A percentile compares a stretch with the other conserved stretches of the same genome.
Evolutionary conservation across 2,888 invertebrate species (phyloP).

Genomic region (Tineola bisselliella): DNA sequence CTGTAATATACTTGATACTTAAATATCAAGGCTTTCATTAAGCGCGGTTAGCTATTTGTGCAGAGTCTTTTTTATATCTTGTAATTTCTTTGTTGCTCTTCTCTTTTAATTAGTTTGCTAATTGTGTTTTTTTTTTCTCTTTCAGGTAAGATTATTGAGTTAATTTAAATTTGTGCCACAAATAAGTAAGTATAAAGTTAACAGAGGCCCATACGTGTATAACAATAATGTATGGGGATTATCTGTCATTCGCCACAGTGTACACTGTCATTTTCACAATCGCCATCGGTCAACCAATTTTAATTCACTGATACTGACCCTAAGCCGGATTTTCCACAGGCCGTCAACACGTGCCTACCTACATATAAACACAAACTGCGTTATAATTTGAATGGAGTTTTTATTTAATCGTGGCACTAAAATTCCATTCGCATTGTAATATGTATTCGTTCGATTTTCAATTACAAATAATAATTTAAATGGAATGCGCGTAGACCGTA

Average conservation of each 20-base stretch:
- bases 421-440: neutral
- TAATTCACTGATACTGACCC: constrained; percentile 37
- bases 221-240: constrained; percentile 23
- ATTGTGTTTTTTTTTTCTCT: constrained; percentile 3
- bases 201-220: neutral
- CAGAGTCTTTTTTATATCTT: neutral
- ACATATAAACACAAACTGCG: neutral
- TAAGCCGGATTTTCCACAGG: constrained; percentile 38
- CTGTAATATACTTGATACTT: constrained; percentile 7
- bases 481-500: neutral
- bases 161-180: neutral
- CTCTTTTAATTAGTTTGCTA: neutral
- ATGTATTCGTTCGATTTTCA: neutral
- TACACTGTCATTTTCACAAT: constrained; percentile 36
- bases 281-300: constrained; percentile 38
- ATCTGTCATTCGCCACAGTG: constrained; percentile 37
- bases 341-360: constrained; percentile 28
- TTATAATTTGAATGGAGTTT: neutral
- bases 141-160: constrained; percentile 12
- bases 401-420: neutral
- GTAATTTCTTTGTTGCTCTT: neutral
- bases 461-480: neutral
- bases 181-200: neutral
- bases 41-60: neutral
- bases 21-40: too few species aligned